Percentiles rank a stretch among this genome's conserved stretches.
Conservation (phyloP, 2,113 vertebrate species). For the Cathartes aura region DNA sequence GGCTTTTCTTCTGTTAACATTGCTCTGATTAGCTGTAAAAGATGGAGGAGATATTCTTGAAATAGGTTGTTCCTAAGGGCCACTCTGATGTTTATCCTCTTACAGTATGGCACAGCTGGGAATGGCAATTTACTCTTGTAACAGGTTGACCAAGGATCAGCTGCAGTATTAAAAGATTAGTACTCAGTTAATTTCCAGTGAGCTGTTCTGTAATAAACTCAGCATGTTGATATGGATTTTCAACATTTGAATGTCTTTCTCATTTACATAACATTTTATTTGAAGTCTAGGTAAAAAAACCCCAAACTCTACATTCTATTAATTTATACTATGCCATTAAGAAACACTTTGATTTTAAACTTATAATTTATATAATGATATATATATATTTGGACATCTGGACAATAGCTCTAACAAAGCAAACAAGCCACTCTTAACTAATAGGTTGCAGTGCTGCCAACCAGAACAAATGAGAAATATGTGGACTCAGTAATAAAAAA, state of each 20-base stretch:
- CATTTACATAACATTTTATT: neutral
- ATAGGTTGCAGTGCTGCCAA: neutral
- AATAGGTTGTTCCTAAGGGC: conserved; percentile 7
- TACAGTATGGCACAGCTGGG: conserved; percentile 22
- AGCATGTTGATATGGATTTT: neutral
- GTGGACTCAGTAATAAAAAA: neutral
- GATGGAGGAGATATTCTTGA: neutral
- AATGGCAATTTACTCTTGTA: conserved; percentile 54
- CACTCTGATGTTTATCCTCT: conserved; percentile 33
- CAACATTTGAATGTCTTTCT: neutral
- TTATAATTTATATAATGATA: neutral
- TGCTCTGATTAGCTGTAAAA: neutral
- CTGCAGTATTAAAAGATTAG: conserved; percentile 58
- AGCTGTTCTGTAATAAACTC: conserved; percentile 14
- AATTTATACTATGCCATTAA: neutral
- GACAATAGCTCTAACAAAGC: neutral
- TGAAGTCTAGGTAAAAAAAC: neutral
- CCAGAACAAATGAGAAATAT: neutral
- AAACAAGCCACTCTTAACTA: neutral
- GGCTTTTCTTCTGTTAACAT: neutral
- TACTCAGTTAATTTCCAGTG: conserved; percentile 25
- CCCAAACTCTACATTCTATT: neutral
- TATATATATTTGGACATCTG: neutral
- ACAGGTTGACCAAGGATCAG: conserved; percentile 55
- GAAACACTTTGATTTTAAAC: neutral